Percentiles rank a stretch among this genome's conserved stretches.
Evolutionary conservation across 1,140 invertebrate species (phyloP).

Genomic region (Cepaea nemoralis): DNA sequence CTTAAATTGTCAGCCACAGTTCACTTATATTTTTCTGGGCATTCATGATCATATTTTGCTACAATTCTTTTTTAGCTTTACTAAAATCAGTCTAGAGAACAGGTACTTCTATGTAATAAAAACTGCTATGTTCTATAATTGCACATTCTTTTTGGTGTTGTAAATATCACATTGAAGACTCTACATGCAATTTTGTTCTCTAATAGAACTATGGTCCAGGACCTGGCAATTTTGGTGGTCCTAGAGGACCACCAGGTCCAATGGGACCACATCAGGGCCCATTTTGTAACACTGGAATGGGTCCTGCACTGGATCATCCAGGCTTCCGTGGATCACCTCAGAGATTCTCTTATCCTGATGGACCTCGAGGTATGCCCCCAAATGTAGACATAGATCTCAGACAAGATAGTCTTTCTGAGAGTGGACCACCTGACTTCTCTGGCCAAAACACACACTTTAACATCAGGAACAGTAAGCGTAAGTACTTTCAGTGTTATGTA

Average conservation of each 20-base stretch:
- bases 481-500: background rate
- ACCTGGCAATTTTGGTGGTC: constrained; percentile 23
- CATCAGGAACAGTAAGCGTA: constrained; percentile 27
- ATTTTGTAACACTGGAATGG: constrained; percentile 7
- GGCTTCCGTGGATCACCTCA: constrained; percentile 15
- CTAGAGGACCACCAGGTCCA: background rate
- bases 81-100: too few relatives aligned
- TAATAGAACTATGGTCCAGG: constrained; percentile 31
- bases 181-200: too few relatives aligned
- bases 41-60: too few relatives aligned
- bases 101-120: too few relatives aligned
- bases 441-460: background rate
- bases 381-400: constrained; percentile 11
- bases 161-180: too few relatives aligned
- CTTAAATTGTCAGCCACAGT: too few relatives aligned
- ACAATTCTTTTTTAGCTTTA: too few relatives aligned
- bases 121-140: too few relatives aligned
- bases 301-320: constrained; percentile 12
- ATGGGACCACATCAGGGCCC: constrained; percentile 23
- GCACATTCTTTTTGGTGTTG: too few relatives aligned
- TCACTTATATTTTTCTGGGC: too few relatives aligned
- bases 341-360: constrained; percentile 12
- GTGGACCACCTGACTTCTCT: background rate
- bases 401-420: background rate
- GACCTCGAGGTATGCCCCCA: background rate